Conservation (phyloP, 2,113 vertebrate genomes). For the Ptyas mucosa region DNA sequence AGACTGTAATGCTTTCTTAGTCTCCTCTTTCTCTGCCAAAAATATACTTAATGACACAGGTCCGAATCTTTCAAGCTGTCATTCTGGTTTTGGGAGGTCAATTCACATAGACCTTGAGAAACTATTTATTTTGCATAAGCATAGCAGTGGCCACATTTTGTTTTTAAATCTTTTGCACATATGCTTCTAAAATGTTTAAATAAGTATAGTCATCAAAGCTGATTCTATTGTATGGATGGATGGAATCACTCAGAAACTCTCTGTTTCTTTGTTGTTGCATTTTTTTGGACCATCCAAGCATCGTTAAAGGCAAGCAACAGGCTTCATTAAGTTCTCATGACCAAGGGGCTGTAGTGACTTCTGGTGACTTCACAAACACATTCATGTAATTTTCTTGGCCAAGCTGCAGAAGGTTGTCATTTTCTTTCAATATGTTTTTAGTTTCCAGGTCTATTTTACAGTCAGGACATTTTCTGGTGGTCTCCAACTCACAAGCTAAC, state of each 20-base stretch:
- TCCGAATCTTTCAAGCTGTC: neutral
- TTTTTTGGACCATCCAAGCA: neutral
- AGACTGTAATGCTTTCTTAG: neutral
- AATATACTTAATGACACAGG: neutral
- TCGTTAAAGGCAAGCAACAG: neutral
- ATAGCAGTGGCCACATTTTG: neutral
- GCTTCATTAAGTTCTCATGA: neutral
- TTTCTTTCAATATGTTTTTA: neutral
- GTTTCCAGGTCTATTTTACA: neutral
- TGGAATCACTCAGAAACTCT: neutral
- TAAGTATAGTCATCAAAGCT: neutral
- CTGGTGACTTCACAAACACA: neutral
- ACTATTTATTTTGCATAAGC: fast-evolving
- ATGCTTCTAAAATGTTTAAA: neutral
- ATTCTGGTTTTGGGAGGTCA: fast-evolving
- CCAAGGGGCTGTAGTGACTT: neutral
- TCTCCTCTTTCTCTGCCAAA: neutral
- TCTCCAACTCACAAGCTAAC: neutral
- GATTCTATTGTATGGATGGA: neutral
- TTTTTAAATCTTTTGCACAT: neutral
- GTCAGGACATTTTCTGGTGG: neutral
- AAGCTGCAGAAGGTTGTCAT: neutral
- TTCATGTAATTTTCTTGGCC: neutral
- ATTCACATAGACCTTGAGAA: fast-evolving
- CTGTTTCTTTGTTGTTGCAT: neutral